Evolutionary conservation across 2,113 vertebrate genomes (phyloP).

Genomic region (Muscicapa adusta): DNA sequence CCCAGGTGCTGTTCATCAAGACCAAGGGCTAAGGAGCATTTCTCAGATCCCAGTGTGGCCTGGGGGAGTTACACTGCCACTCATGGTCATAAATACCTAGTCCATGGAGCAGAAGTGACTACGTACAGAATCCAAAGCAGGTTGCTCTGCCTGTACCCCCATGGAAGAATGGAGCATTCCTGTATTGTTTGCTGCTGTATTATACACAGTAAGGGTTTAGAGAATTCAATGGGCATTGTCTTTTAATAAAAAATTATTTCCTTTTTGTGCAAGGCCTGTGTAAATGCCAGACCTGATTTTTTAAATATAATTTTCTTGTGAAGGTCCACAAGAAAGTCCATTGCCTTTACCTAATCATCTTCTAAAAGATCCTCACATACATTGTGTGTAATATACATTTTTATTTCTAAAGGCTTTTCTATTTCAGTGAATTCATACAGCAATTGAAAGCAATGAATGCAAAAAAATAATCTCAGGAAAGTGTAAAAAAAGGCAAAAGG

Average conservation of each 20-base stretch:
- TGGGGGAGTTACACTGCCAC: too few relatives aligned
- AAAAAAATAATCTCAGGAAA: neutral
- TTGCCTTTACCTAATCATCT: neutral
- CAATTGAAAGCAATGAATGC: neutral
- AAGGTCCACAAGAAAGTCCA: neutral
- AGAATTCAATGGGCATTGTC: rapidly evolving
- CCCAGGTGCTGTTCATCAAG: neutral
- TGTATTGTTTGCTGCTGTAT: neutral
- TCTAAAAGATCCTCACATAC: neutral
- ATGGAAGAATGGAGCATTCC: neutral
- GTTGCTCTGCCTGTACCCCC: neutral
- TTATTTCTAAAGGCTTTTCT: neutral
- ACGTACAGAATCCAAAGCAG: neutral
- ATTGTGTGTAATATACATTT: neutral
- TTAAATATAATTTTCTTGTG: neutral
- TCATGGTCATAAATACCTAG: neutral
- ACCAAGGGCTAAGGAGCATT: neutral
- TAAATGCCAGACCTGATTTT: neutral
- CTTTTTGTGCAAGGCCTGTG: neutral
- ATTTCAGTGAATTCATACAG: neutral
- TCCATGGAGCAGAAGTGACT: neutral
- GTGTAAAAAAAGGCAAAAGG: neutral
- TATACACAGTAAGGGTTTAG: neutral
- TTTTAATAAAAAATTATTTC: neutral
- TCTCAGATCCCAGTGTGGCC: neutral